Percentiles rank a stretch among this genome's conserved stretches.
phyloP scores from a whole-genome alignment of 2,113 vertebrate species.

The Alethe castanea region DNA sequence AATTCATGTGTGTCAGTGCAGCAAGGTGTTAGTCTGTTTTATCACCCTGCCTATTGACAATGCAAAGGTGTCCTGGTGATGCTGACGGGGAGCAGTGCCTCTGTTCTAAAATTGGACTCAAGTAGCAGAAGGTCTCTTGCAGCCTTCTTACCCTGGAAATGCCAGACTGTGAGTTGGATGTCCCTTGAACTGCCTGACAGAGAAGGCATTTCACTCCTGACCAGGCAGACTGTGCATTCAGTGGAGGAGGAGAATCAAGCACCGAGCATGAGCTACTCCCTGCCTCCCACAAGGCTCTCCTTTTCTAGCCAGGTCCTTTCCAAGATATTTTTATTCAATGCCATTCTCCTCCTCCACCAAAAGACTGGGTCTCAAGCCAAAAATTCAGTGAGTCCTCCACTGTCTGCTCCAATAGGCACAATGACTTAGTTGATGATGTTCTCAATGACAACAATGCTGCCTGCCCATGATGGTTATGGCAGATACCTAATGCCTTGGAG shows the following conservation, averaged over 20 bases:
- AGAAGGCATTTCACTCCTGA: neutral
- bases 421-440: neutral
- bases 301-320: neutral
- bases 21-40: neutral
- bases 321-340: neutral
- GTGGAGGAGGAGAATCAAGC: neutral
- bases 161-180: neutral
- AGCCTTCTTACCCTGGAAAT: neutral
- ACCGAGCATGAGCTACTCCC: neutral
- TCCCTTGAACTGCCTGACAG: neutral
- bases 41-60: neutral
- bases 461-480: neutral
- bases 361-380: neutral
- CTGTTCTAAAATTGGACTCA: slow-evolving; percentile 48
- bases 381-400: neutral
- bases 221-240: neutral
- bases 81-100: neutral
- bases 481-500: neutral
- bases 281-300: neutral
- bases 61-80: neutral
- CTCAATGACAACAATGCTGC: neutral
- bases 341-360: neutral
- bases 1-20: neutral
- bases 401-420: neutral
- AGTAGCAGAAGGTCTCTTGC: neutral